Base-by-base conservation (phyloP, 2,888 invertebrate species). In the Orthosia gothica region DNA sequence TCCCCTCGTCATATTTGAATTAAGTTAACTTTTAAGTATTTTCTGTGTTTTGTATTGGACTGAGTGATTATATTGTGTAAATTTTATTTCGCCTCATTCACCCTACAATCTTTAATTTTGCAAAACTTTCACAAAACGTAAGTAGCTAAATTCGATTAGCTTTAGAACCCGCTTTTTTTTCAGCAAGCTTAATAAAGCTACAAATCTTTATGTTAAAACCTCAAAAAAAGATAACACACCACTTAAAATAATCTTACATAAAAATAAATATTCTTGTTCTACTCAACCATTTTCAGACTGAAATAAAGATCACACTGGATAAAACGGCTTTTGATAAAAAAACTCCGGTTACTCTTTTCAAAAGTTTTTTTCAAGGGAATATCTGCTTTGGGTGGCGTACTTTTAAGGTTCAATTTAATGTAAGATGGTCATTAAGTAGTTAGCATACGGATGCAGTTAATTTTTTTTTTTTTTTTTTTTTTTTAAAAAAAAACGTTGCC, bases 391-490 rank as follows among this genome's bases (percentile, higher is more conserved):
- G 32, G 9, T 0, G 3, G 23, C n/a, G 13, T 1, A 49, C 13
- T 12, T 40, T 45, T 85, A 84, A 78, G 81, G 84, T 87, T 79
- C 72, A 80, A 71, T 84, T 87, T 86, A 70, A 79, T 77, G 59
- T 58, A 54, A 61, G 55, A 55, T 71, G 55, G 71, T 86, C 70
- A 81, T 80, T 71, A 66, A 84, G 77, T 84, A 87, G 74, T 87
- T 90, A 85, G 88, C 87, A 88, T 90, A 86, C 76, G 82, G 86
- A 85, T 88, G 88, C 89, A 87, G 79, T 89, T 88, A 82, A 85
- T 88, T 88, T n/a, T n/a, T n/a, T n/a, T n/a, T n/a, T n/a, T n/a
- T n/a, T n/a, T n/a, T n/a, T n/a, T n/a, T n/a, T n/a, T n/a, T n/a
- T n/a, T n/a, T n/a, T n/a, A n/a, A n/a, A n/a, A n/a, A n/a, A n/a